phyloP scores from a whole-genome alignment of 2,113 vertebrate species.

The Steatornis caripensis region DNA sequence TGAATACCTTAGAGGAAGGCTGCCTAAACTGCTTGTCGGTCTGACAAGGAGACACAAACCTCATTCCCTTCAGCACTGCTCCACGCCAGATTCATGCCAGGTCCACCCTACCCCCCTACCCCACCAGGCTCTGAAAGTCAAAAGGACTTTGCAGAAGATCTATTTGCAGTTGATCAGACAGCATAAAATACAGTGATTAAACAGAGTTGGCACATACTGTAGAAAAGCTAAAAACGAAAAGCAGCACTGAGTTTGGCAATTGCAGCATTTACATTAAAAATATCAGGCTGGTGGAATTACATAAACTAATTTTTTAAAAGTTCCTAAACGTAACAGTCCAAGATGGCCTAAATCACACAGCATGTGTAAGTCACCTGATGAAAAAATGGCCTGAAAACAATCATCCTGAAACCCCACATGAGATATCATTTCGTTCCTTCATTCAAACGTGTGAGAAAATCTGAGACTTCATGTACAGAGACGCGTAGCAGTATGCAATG shows the following conservation, averaged over 20 bases:
- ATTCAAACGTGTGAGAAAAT: background rate
- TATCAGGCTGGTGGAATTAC: background rate
- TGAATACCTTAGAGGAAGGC: background rate
- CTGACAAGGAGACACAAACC: background rate
- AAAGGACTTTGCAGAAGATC: background rate
- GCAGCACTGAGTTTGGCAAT: background rate
- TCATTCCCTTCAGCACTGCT: background rate
- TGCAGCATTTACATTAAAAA: conserved; percentile 14
- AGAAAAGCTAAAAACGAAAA: background rate
- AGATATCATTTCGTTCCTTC: background rate
- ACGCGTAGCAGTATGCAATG: background rate
- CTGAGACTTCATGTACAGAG: background rate
- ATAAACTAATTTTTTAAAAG: background rate
- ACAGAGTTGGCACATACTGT: background rate
- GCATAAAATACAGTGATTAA: background rate
- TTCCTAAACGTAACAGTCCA: background rate
- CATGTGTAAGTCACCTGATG: background rate
- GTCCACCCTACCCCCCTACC: background rate
- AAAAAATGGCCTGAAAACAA: background rate
- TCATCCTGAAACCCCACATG: background rate
- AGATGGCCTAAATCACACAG: background rate
- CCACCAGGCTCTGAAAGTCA: background rate
- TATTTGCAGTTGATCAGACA: background rate
- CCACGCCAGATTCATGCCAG: background rate
- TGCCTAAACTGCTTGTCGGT: background rate